Evolutionary conservation across 1,140 invertebrate genomes (phyloP).

Genomic region (Drosophila oshimai): DNA sequence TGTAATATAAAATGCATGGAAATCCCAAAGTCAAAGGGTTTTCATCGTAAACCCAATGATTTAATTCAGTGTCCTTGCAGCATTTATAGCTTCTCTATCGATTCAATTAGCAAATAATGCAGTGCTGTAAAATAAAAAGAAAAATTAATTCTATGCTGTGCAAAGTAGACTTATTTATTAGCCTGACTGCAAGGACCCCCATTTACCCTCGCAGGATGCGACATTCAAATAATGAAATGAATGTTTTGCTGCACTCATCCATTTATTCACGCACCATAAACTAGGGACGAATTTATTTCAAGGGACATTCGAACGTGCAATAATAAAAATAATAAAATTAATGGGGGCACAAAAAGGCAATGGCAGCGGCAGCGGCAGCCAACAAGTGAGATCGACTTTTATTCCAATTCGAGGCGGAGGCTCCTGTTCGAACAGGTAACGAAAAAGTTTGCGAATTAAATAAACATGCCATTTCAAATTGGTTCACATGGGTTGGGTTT

Average conservation of each 20-base stretch:
- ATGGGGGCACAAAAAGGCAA: slow-evolving; percentile 42
- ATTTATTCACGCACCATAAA: slow-evolving; percentile 80
- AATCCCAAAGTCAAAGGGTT: no score
- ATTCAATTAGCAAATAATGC: slow-evolving; percentile 3
- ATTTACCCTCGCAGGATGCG: slow-evolving; percentile 22
- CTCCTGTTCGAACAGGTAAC: slow-evolving; percentile 14
- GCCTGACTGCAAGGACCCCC: slow-evolving; percentile 8
- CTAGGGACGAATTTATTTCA: slow-evolving; percentile 73
- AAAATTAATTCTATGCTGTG: slow-evolving; percentile 2
- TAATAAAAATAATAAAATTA: slow-evolving; percentile 78
- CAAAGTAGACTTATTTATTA: slow-evolving; percentile 30
- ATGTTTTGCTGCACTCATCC: slow-evolving; percentile 77
- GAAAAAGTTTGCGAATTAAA: slow-evolving; percentile 27
- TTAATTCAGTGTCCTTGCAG: not conserved
- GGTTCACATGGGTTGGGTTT: not conserved
- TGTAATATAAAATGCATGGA: no score
- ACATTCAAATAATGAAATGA: slow-evolving; percentile 74
- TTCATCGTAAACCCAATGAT: no score
- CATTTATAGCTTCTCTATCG: not conserved
- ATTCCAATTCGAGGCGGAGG: slow-evolving; percentile 6
- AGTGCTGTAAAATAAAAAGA: not conserved
- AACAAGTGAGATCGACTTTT: slow-evolving; percentile 29
- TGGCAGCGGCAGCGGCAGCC: slow-evolving; percentile 15
- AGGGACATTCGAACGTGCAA: slow-evolving; percentile 60
- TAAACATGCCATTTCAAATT: slow-evolving; percentile 34